Evolutionary conservation across 2,113 vertebrate species (phyloP), one percentile per base, ranked within the genome.

Genomic region (Dolichallabes microphthalmus): DNA sequence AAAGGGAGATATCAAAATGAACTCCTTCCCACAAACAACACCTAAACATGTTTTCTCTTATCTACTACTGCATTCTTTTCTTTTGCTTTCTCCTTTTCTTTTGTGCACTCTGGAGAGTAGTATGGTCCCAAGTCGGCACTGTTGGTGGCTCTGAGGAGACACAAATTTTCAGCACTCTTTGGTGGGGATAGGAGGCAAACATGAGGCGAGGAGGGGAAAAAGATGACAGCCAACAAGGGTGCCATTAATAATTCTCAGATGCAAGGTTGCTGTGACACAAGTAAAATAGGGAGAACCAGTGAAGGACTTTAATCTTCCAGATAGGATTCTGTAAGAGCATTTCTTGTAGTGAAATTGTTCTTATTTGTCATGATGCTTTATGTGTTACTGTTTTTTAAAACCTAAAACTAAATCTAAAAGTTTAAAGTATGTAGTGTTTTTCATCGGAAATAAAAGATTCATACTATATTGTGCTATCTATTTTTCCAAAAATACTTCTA

Each of bases 241-340:
- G 90, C 92, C 93, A 95, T 95, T 93, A 94, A 94, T 95, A 95
- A 94, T 79, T 90, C 92, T 93, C 91, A 93, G 88, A 87, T 90
- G 92, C 92, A 94, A 93, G 90, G 92, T 94, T 94, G 89, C 93
- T 89, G 88, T 91, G 92, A 94, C 90, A 87, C 88, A 89, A 90
- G 92, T 80, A 93, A 94, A 94, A 94, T 93, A 91, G 91, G 90
- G 88, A 80, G 90, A 90, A 88, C 90, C 92, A 90, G 92, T 91
- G 80, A 80, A 91, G 89, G 92, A 90, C 89, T 93, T 93, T 93
- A 93, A 94, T 94, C 93, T 82, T 84, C 79, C 64, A 82, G 50
- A 73, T 69, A 91, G 91, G 92, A 90, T 94, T 93, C 92, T 93
- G 89, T 93, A 91, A 92, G 92, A 92, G 91, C 90, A 89, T 92